Percentiles rank a stretch among this genome's conserved stretches.
phyloP scores from a whole-genome alignment of 1,140 invertebrate genomes.

The Aphidius ervi region DNA sequence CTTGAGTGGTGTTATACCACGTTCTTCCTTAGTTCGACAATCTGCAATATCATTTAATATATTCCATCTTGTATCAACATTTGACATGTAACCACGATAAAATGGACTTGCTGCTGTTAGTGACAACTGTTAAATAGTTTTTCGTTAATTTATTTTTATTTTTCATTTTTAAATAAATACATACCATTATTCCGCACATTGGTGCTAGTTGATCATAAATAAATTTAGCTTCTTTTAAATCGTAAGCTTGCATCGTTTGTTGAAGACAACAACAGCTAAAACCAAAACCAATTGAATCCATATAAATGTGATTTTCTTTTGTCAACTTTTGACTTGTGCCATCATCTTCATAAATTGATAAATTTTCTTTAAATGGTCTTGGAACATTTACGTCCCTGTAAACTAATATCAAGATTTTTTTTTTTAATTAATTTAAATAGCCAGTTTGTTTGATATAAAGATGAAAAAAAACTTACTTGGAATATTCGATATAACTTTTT shows the following conservation, averaged over 20 bases:
- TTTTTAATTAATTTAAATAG: slow-evolving; percentile 10
- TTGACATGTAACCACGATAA: slow-evolving; percentile 87
- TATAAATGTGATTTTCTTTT: slow-evolving; percentile 82
- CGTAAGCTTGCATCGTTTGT: slow-evolving; percentile 94
- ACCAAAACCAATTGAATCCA: slow-evolving; percentile 99
- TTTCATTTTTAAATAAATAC: slow-evolving; percentile 19
- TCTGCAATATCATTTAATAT: slow-evolving; percentile 95
- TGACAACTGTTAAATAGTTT: slow-evolving; percentile 66
- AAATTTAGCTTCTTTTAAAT: slow-evolving; percentile 90
- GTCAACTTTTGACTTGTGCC: slow-evolving; percentile 63
- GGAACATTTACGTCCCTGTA: slow-evolving; percentile 82
- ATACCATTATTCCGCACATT: slow-evolving; percentile 94
- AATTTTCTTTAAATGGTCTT: slow-evolving; percentile 71
- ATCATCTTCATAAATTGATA: slow-evolving; percentile 64
- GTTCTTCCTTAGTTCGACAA: slow-evolving; percentile 90
- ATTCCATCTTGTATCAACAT: slow-evolving; percentile 96
- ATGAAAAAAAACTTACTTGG: slow-evolving; percentile 64
- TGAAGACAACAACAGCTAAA: slow-evolving; percentile 99
- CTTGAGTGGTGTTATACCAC: slow-evolving; percentile 75
- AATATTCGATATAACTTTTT: slow-evolving; percentile 95
- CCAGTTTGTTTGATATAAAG: neutral
- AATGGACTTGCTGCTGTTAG: slow-evolving; percentile 94
- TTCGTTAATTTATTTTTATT: slow-evolving; percentile 8
- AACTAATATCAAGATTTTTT: slow-evolving; percentile 57
- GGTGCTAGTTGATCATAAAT: slow-evolving; percentile 97